Evolutionary conservation across 2,797 vertebrate genomes (phyloP).

Genomic region (Sorex maritimensis): DNA sequence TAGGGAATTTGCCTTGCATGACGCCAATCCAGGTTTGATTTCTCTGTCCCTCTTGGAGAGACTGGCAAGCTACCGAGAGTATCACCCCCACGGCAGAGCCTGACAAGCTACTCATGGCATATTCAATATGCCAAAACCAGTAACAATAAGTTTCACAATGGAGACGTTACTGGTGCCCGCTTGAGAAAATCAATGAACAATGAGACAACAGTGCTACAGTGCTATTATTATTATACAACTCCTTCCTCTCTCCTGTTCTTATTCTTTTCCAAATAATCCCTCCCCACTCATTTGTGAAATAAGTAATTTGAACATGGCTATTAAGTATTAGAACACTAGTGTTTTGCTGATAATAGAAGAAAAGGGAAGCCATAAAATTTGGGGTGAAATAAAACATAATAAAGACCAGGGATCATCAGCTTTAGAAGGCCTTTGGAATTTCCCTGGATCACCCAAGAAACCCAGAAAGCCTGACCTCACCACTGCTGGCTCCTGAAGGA

Average conservation of each 20-base stretch:
- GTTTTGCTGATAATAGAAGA: conserved; percentile 55
- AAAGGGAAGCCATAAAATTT: conserved; percentile 69
- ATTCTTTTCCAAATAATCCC: not conserved
- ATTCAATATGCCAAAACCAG: too few species aligned
- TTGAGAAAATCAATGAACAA: too few species aligned
- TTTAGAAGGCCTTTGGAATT: conserved; percentile 60
- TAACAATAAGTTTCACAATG: too few species aligned
- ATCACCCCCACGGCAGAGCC: too few species aligned
- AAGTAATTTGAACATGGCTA: conserved; percentile 19
- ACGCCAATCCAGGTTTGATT: too few species aligned
- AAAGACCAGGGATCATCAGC: conserved; percentile 67
- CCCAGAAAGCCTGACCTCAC: conserved; percentile 22
- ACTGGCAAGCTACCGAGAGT: too few species aligned
- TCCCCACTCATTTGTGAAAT: conserved; percentile 44
- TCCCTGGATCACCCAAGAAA: conserved; percentile 29
- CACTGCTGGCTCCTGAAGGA: conserved; percentile 45
- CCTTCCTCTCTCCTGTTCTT: conserved; percentile 17
- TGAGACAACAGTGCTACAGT: too few species aligned
- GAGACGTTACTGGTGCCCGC: too few species aligned
- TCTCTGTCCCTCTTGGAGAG: too few species aligned
- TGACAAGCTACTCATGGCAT: too few species aligned
- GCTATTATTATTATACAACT: not conserved
- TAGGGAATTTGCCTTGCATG: too few species aligned
- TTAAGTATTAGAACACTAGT: conserved; percentile 29
- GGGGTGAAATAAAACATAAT: conserved; percentile 69